These are phyloP conservation scores for Nannospalax galili DNA, from an alignment of 2,113 vertebrate genomes.

Conservation along the genomic window DNA sequence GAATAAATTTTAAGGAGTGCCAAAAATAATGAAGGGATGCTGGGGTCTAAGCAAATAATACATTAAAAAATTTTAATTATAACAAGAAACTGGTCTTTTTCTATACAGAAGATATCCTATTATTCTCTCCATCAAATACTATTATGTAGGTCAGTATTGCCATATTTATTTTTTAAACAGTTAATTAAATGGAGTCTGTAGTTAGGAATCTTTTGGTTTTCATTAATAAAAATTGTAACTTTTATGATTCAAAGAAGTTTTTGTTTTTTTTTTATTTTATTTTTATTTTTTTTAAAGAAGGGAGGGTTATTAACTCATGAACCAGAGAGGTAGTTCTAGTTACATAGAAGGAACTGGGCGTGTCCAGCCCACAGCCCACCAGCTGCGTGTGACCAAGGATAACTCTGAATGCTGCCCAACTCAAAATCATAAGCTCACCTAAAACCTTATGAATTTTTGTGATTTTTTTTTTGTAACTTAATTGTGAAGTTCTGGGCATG, in stretches of 20 bases:
- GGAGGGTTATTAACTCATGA: background rate
- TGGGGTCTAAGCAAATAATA: conserved; percentile 67
- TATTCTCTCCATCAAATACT: conserved; percentile 48
- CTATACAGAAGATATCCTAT: conserved; percentile 53
- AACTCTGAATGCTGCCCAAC: background rate
- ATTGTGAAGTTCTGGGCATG: background rate
- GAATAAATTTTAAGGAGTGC: conserved; percentile 73
- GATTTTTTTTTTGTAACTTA: background rate
- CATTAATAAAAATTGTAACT: conserved; percentile 39
- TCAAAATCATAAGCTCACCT: background rate
- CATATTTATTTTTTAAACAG: conserved; percentile 44
- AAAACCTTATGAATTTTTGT: no score
- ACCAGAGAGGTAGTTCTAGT: background rate
- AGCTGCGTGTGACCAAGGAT: no score
- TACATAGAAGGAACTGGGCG: accelerated
- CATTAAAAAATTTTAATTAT: conserved; percentile 74
- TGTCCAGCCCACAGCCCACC: background rate
- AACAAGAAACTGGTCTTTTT: conserved; percentile 61
- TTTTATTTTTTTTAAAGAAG: background rate
- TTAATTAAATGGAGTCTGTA: conserved; percentile 40
- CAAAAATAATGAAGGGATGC: conserved; percentile 76
- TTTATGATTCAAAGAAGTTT: background rate
- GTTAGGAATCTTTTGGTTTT: background rate
- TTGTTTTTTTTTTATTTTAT: no score
- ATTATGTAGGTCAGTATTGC: conserved; percentile 4